These are phyloP conservation scores for Poeciliopsis paucimaculata DNA, from an alignment of 2,797 vertebrate genomes.

Conservation along the genomic window DNA sequence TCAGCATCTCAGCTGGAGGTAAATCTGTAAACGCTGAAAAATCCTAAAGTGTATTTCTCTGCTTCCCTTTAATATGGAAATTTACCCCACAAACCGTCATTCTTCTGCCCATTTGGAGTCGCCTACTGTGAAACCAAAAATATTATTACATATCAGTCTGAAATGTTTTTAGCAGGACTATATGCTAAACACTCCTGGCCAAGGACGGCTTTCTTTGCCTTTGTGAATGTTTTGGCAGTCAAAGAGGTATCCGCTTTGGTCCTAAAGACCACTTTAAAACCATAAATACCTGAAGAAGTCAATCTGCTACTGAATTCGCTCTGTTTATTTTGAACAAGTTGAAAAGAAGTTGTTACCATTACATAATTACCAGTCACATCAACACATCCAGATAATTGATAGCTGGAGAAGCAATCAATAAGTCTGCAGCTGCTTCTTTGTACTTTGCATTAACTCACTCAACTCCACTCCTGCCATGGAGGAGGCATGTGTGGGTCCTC, in stretches of 20 bases:
- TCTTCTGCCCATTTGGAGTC: background rate
- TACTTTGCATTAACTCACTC: conserved; percentile 3
- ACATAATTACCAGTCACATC: background rate
- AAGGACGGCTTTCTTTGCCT: background rate
- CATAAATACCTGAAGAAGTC: background rate
- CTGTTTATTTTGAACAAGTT: background rate
- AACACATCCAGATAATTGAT: conserved; percentile 1
- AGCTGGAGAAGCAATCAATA: conserved; percentile 3
- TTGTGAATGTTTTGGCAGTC: background rate
- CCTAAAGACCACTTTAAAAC: background rate
- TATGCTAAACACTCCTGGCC: background rate
- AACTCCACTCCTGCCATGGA: background rate
- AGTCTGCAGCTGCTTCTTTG: conserved; percentile 6
- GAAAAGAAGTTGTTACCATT: background rate
- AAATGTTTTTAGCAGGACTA: background rate
- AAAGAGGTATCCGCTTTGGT: background rate
- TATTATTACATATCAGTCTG: conserved; percentile 2
- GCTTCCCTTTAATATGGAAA: conserved; percentile 15
- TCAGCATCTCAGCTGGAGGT: conserved; percentile 3
- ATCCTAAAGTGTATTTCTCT: conserved; percentile 2
- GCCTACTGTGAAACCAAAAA: conserved; percentile 9
- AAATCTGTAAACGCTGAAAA: conserved; percentile 2
- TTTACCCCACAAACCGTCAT: conserved; percentile 1
- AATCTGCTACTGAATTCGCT: background rate
- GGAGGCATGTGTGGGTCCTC: conserved; percentile 1